A percentile compares a stretch with the other conserved stretches of the same genome.
phyloP scores from a whole-genome alignment of 2,888 invertebrate species.

The Lasiommata megera region DNA sequence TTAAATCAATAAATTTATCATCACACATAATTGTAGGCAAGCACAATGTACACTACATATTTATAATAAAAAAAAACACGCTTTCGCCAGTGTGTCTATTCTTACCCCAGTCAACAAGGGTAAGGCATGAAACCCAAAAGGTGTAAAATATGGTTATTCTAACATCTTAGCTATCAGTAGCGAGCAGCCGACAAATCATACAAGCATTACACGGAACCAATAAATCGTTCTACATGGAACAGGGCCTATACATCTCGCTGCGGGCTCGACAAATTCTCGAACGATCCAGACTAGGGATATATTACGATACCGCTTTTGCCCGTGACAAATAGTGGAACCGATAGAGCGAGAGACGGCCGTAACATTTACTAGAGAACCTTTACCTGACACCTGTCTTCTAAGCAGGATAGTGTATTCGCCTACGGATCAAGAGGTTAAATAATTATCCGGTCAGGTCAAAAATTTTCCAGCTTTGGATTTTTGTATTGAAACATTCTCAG shows the following conservation, averaged over 20 bases:
- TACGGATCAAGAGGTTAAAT: no score
- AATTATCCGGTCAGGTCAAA: no score
- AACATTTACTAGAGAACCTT: neutral
- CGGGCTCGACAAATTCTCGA: conserved; percentile 62
- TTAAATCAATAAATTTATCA: no score
- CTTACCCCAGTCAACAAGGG: neutral
- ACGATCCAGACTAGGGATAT: conserved; percentile 46
- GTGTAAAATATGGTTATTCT: conserved; percentile 1
- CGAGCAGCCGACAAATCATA: conserved; percentile 45
- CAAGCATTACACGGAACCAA: conserved; percentile 43
- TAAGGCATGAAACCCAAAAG: neutral
- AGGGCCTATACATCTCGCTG: conserved; percentile 54
- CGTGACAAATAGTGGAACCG: conserved; percentile 26
- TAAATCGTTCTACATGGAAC: conserved; percentile 58
- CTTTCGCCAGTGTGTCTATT: neutral
- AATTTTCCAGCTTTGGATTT: no score
- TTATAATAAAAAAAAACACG: no score
- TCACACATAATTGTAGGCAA: no score
- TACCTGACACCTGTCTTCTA: no score
- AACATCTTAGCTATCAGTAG: conserved; percentile 19
- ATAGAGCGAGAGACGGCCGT: conserved; percentile 3
- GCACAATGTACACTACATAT: no score
- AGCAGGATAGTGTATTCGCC: no score
- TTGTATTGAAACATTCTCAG: no score
- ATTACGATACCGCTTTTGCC: conserved; percentile 20